Percentiles rank a stretch among this genome's conserved stretches.
These are phyloP conservation scores for Sinonovacula constricta DNA, from an alignment of 1,140 invertebrate genomes.

Conservation along the genomic window DNA sequence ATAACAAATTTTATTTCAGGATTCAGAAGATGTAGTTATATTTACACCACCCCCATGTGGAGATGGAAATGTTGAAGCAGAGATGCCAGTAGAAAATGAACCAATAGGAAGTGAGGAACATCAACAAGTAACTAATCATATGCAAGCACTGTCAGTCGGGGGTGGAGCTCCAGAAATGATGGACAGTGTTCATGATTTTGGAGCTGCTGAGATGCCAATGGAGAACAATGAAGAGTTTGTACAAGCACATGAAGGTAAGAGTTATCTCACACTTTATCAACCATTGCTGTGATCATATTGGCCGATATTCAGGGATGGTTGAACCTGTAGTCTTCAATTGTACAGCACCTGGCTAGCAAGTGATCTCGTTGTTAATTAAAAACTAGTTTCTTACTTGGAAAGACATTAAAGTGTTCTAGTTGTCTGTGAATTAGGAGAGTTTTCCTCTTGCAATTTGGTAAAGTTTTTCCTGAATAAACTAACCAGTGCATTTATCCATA, in stretches of 20 bases:
- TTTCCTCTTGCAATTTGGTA: too few relatives aligned
- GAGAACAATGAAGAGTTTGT: slow-evolving; percentile 50
- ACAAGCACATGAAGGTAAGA: slow-evolving; percentile 38
- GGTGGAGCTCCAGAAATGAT: slow-evolving; percentile 35
- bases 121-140: too few relatives aligned
- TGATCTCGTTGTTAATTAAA: too few relatives aligned
- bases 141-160: too few relatives aligned
- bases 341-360: too few relatives aligned
- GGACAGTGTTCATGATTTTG: slow-evolving; percentile 54
- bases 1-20: slow-evolving; percentile 11
- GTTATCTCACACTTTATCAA: background rate
- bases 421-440: background rate
- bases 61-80: too few relatives aligned
- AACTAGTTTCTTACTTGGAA: too few relatives aligned
- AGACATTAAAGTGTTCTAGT: background rate
- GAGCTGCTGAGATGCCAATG: slow-evolving; percentile 49
- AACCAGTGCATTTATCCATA: background rate
- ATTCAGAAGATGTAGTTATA: slow-evolving; percentile 47
- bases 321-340: too few relatives aligned
- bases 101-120: too few relatives aligned
- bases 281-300: background rate
- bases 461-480: too few relatives aligned
- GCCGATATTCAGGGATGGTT: background rate
- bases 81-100: too few relatives aligned
- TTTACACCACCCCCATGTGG: slow-evolving; percentile 42